Conservation (phyloP, 1,140 invertebrate genomes). For the Tetramorium parvispinum region DNA sequence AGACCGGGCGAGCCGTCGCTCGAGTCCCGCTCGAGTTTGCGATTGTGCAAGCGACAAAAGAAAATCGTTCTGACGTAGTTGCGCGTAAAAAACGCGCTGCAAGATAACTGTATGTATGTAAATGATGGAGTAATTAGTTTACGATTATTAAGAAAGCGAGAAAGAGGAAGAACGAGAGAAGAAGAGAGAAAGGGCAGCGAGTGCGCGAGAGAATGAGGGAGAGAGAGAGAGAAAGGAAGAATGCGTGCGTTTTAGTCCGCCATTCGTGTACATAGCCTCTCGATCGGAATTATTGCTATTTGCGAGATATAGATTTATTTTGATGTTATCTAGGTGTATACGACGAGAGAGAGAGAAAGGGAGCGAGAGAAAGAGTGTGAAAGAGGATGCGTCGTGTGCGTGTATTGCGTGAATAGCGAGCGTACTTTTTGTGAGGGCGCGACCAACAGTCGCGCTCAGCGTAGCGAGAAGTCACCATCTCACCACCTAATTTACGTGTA, state of each 20-base stretch:
- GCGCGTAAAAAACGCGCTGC: slow-evolving; percentile 57
- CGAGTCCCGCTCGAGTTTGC: neutral
- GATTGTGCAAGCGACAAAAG: neutral
- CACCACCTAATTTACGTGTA: slow-evolving; percentile 80
- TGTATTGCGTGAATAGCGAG: slow-evolving; percentile 8
- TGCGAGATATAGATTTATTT: slow-evolving; percentile 85
- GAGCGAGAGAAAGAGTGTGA: slow-evolving; percentile 42
- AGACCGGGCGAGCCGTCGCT: neutral
- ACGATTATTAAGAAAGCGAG: slow-evolving; percentile 7
- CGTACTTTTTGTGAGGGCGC: slow-evolving; percentile 11
- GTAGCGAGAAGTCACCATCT: slow-evolving; percentile 68
- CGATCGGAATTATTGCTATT: slow-evolving; percentile 78
- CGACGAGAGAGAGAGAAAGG: slow-evolving; percentile 55
- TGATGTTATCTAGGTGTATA: slow-evolving; percentile 86
- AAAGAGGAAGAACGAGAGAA: slow-evolving; percentile 9
- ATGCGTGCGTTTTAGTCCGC: slow-evolving; percentile 72
- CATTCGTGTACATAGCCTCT: slow-evolving; percentile 80
- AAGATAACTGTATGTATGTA: slow-evolving; percentile 69
- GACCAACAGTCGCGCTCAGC: slow-evolving; percentile 63
- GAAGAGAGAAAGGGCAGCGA: slow-evolving; percentile 6
- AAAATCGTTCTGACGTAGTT: slow-evolving; percentile 47
- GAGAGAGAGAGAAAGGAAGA: neutral
- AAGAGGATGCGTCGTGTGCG: neutral
- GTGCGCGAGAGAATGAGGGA: slow-evolving; percentile 4
- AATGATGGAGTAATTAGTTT: slow-evolving; percentile 55